Evolutionary conservation across 2,888 invertebrate genomes (phyloP), one percentile per base, ranked within the genome.

Genomic region (Smittia aterrima): DNA sequence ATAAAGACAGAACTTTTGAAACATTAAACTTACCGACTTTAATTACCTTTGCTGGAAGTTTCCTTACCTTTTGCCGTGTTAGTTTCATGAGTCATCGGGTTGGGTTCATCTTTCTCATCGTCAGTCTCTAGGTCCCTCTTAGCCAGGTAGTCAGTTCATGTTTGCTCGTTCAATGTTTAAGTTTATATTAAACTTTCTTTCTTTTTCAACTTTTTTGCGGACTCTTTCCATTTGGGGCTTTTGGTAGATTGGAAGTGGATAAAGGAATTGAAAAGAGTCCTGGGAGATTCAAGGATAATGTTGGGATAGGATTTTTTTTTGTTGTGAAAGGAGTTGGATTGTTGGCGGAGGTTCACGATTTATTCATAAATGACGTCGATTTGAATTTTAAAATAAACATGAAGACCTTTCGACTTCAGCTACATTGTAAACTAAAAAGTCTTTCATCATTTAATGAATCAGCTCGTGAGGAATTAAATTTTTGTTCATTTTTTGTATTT

Each of bases 401-500:
- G 16, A 68, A 68, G 13, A 22, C 13, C n/a, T 20, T 20, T 2
- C 16, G n/a, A 11, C 16, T 47, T 2, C 16, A 47, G n/a, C 40
- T 67, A 47, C 3, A 16, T 54, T 32, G 22, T 18, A 22, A 20
- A 2, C 58, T n/a, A 18, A 58, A 58, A 58, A 58, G 16, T 58
- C 22, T 58, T 58, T 2, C 58, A 18, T 22, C 22, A 22, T 58
- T 22, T n/a, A 9, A 13, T 58, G 58, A 9, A 3, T 27, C 22
- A 9, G n/a, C 4, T 64, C 64, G 13, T 13, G 64, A 16, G 68
- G 70, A 13, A 16, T 53, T 38, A 38, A 27, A 32, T 72, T 72
- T 72, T 72, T 72, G 62, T 72, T 72, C 25, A 13, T 54, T 72
- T 71, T 72, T 72, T 72, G 20, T 70, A 72, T 72, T 72, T 72